Evolutionary conservation across 2,888 invertebrate species (phyloP).

Genomic region (Chymomyza amoena): DNA sequence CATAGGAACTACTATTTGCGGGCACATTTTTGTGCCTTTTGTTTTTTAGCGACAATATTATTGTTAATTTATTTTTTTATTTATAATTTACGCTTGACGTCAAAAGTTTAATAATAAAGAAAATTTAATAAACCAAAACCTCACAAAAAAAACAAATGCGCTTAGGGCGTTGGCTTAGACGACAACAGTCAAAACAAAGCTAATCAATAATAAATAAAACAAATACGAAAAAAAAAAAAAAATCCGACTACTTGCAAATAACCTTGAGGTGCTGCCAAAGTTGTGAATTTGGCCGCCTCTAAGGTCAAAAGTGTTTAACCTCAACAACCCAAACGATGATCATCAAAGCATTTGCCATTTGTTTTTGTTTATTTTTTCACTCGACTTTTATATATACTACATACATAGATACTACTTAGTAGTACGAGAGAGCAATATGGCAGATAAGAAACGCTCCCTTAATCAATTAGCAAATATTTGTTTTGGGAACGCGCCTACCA

Average conservation of each 20-base stretch:
- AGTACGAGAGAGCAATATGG: neutral
- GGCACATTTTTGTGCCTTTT: neutral
- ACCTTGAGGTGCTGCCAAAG: neutral
- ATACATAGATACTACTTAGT: neutral
- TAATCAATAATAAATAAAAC: too few relatives aligned
- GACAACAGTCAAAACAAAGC: too few relatives aligned
- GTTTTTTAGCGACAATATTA: neutral
- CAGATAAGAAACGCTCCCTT: neutral
- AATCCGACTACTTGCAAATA: neutral
- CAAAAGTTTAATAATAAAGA: neutral
- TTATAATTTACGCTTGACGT: neutral
- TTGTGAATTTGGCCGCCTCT: neutral
- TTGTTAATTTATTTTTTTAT: neutral
- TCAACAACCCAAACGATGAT: neutral
- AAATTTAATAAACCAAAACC: neutral
- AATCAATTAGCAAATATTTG: conserved; percentile 14
- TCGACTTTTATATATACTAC: neutral
- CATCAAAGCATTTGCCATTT: neutral
- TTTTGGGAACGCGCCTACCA: conserved; percentile 17
- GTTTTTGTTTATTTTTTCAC: neutral
- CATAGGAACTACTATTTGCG: neutral
- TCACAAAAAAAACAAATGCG: neutral
- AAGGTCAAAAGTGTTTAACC: neutral
- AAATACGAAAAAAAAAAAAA: neutral
- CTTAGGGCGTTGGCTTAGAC: neutral